phyloP scores from a whole-genome alignment of 1,140 invertebrate genomes.

The Adelges cooleyi region DNA sequence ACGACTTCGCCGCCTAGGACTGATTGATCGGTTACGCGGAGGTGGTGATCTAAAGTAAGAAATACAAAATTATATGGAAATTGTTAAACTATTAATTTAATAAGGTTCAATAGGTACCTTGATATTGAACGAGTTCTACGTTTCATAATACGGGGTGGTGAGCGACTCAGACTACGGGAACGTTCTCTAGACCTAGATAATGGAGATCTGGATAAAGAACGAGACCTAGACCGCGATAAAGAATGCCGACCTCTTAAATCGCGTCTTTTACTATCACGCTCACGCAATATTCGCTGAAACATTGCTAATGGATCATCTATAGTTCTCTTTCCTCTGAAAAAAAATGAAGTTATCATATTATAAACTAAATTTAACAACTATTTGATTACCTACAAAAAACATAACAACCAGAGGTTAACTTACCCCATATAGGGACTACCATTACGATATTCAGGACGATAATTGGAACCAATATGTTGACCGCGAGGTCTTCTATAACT shows the following conservation, averaged over 20 bases:
- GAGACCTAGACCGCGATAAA: constrained; percentile 35
- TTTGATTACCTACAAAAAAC: background rate
- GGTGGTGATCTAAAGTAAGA: constrained; percentile 32
- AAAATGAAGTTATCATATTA: constrained; percentile 1
- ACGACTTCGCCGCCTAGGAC: constrained; percentile 37
- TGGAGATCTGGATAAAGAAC: constrained; percentile 35
- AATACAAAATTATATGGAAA: too few species aligned
- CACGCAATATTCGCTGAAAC: constrained; percentile 69
- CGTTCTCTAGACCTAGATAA: constrained; percentile 33
- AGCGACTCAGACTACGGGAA: constrained; percentile 14
- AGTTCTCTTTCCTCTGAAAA: constrained; percentile 41
- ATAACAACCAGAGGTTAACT: background rate
- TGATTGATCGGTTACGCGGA: constrained; percentile 32
- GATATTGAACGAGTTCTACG: constrained; percentile 12
- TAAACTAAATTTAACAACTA: background rate
- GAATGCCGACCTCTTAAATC: constrained; percentile 45
- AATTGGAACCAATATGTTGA: background rate
- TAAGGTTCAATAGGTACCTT: background rate
- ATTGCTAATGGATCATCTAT: constrained; percentile 72
- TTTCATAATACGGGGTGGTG: constrained; percentile 9
- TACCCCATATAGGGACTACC: constrained; percentile 8
- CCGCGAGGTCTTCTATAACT: constrained; percentile 13
- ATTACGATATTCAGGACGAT: constrained; percentile 18
- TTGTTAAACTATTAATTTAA: too few species aligned
- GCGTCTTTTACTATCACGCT: constrained; percentile 51